Percentiles rank a stretch among this genome's conserved stretches.
phyloP scores from a whole-genome alignment of 2,888 invertebrate genomes.

The Abrostola triplasia region DNA sequence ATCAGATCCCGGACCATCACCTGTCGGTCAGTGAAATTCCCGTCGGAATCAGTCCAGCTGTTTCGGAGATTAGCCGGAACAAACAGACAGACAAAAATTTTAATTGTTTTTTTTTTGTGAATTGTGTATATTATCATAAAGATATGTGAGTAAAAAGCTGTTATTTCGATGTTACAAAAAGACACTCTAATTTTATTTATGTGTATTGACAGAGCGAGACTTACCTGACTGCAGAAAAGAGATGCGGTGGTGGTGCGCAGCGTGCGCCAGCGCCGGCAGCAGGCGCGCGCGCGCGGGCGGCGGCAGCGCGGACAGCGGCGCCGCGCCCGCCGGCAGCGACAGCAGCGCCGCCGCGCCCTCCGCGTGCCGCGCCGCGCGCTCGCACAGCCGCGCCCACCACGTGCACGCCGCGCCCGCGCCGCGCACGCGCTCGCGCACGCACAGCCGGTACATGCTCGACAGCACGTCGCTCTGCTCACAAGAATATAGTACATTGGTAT shows the following conservation, averaged over 20 bases:
- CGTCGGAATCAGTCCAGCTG: too few species aligned
- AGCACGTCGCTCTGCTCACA: slow-evolving; percentile 70
- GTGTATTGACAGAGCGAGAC: slow-evolving; percentile 46
- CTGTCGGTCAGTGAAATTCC: too few species aligned
- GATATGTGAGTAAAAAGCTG: too few species aligned
- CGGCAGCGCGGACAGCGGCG: slow-evolving; percentile 59
- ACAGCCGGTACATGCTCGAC: slow-evolving; percentile 63
- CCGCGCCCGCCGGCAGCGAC: slow-evolving; percentile 44
- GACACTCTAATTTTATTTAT: too few species aligned
- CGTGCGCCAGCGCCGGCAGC: slow-evolving; percentile 78
- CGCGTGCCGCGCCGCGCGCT: slow-evolving; percentile 48
- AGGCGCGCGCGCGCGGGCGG: slow-evolving; percentile 60
- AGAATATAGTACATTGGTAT: neutral
- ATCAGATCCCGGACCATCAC: too few species aligned
- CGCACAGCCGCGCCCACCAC: slow-evolving; percentile 63
- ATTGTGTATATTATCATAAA: too few species aligned
- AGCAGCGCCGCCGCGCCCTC: slow-evolving; percentile 65
- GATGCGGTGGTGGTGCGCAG: slow-evolving; percentile 73
- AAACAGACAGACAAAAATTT: too few species aligned
- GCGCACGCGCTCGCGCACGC: slow-evolving; percentile 60
- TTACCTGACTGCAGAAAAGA: slow-evolving; percentile 74
- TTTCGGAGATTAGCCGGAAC: too few species aligned
- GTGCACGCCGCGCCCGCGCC: slow-evolving; percentile 43
- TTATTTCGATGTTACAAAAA: too few species aligned
- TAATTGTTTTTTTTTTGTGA: too few species aligned